A percentile compares a stretch with the other conserved stretches of the same genome.
phyloP scores from a whole-genome alignment of 2,888 invertebrate genomes.

The Eurois occulta region DNA sequence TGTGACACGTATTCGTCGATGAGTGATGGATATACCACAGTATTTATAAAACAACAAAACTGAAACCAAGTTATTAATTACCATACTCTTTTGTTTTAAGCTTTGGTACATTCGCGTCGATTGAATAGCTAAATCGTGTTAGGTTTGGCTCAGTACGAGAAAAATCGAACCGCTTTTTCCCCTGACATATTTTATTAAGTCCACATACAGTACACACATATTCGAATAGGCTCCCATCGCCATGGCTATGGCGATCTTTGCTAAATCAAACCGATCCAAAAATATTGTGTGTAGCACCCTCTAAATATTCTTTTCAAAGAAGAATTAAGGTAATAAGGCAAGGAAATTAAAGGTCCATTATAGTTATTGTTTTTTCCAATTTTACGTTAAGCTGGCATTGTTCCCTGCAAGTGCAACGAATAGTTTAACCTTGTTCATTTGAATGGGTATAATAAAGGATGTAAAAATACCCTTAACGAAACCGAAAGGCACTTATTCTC shows the following conservation, averaged over 20 bases:
- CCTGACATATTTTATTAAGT: too few species aligned
- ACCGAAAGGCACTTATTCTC: too few species aligned
- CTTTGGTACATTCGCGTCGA: too few species aligned
- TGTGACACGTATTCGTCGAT: neutral
- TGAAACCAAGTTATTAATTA: neutral
- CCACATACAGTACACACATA: too few species aligned
- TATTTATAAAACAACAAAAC: neutral
- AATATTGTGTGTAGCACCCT: too few species aligned
- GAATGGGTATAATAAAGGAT: neutral
- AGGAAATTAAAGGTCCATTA: neutral
- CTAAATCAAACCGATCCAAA: too few species aligned
- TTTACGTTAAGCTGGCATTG: neutral
- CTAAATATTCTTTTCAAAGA: neutral
- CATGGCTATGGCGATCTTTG: neutral
- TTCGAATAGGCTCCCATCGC: neutral
- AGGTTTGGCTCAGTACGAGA: too few species aligned
- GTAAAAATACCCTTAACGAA: too few species aligned
- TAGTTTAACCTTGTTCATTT: constrained; percentile 15
- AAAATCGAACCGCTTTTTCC: too few species aligned
- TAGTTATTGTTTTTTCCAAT: neutral
- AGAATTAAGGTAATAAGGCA: neutral
- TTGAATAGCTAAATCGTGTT: too few species aligned
- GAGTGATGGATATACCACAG: neutral
- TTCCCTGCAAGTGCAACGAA: neutral
- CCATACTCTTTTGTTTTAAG: neutral